Conservation (phyloP, 2,888 invertebrate genomes). For the Drosophila vallismaia region DNA sequence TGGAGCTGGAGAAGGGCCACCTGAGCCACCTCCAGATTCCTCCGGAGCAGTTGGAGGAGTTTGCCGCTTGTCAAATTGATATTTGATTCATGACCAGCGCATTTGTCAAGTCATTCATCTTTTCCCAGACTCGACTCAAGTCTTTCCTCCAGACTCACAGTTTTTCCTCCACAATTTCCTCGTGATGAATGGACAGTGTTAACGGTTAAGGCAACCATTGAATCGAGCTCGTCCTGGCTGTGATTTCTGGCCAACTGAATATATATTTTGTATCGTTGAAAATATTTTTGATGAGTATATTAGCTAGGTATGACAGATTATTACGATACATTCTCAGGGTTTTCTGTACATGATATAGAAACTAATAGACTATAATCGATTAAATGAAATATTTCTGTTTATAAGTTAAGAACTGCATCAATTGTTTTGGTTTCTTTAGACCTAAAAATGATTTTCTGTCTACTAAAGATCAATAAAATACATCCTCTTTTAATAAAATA, state of each 20-base stretch:
- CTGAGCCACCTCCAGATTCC: constrained; percentile 43
- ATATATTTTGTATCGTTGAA: background rate
- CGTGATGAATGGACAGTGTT: constrained; percentile 65
- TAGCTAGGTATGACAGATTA: background rate
- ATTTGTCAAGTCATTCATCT: constrained; percentile 82
- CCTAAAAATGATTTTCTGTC: too few species aligned
- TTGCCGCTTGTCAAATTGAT: constrained; percentile 80
- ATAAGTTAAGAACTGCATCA: too few species aligned
- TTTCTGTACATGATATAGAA: background rate
- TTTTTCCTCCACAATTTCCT: constrained; percentile 36
- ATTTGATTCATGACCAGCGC: constrained; percentile 82
- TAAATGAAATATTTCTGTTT: too few species aligned
- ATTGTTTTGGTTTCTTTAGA: too few species aligned
- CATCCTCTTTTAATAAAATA: too few species aligned
- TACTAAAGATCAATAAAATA: too few species aligned
- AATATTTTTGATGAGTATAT: background rate
- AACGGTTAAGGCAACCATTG: constrained; percentile 57
- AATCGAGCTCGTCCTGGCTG: constrained; percentile 45
- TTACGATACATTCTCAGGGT: background rate
- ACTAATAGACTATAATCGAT: too few species aligned
- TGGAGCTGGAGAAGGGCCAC: constrained; percentile 47
- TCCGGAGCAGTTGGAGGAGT: constrained; percentile 28
- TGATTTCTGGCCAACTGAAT: constrained; percentile 52
- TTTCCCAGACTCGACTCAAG: constrained; percentile 44
- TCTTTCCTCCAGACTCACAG: constrained; percentile 10